These are phyloP conservation scores for Leptobrachium ailaonicum DNA, from an alignment of 2,113 vertebrate genomes.

Conservation along the genomic window DNA sequence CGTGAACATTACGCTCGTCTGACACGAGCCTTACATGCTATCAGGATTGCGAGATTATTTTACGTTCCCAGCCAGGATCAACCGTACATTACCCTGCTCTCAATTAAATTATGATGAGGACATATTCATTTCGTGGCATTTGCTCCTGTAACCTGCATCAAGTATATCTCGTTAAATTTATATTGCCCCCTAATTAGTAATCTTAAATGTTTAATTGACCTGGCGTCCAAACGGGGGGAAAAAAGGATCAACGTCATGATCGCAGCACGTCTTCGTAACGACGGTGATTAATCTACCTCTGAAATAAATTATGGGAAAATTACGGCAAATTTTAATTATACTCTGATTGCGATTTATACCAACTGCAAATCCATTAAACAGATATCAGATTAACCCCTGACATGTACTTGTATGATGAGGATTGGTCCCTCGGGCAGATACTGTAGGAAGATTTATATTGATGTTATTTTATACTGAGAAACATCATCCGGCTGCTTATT, in stretches of 20 bases:
- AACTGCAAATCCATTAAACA: neutral
- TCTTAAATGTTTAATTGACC: conserved; percentile 2
- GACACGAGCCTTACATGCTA: too few species aligned
- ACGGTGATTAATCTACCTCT: neutral
- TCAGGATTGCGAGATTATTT: too few species aligned
- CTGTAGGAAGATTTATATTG: too few species aligned
- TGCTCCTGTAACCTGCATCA: conserved; percentile 16
- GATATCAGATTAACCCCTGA: neutral
- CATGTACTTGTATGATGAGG: neutral
- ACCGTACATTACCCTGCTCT: neutral
- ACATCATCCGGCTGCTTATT: too few species aligned
- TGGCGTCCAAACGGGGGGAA: neutral
- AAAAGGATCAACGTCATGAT: neutral
- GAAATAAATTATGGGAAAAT: neutral
- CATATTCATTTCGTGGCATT: conserved; percentile 5
- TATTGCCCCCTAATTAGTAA: conserved; percentile 6
- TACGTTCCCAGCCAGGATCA: neutral
- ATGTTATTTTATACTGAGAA: too few species aligned
- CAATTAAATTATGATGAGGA: conserved; percentile 22
- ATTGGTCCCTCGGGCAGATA: too few species aligned
- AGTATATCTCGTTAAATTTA: conserved; percentile 7
- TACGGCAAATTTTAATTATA: neutral
- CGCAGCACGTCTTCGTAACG: neutral
- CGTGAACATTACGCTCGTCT: too few species aligned
- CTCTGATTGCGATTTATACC: neutral